Percentiles rank a stretch among this genome's conserved stretches.
phyloP scores from a whole-genome alignment of 1,140 invertebrate genomes.

The Drosophila nikananu region DNA sequence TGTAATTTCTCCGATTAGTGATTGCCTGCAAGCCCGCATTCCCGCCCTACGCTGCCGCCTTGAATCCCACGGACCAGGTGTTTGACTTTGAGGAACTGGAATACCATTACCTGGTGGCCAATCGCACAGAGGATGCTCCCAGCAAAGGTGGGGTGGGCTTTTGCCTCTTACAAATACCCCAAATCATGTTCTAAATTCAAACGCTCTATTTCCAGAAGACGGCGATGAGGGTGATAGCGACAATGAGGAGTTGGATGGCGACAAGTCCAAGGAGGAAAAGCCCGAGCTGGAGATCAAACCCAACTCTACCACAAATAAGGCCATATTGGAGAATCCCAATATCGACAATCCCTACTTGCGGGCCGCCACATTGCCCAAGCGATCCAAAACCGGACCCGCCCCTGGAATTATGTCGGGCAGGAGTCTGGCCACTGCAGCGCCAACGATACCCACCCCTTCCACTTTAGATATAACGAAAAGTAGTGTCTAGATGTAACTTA shows the following conservation, averaged over 20 bases:
- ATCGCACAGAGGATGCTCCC: slow-evolving; percentile 70
- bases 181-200: slow-evolving; percentile 20
- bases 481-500: slow-evolving; percentile 22
- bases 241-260: slow-evolving; percentile 77
- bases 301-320: slow-evolving; percentile 69
- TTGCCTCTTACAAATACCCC: not conserved
- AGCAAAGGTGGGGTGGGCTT: slow-evolving; percentile 84
- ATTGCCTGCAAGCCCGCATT: slow-evolving; percentile 93
- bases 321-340: slow-evolving; percentile 85
- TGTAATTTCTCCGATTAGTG: slow-evolving; percentile 86
- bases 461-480: slow-evolving; percentile 28
- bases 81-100: slow-evolving; percentile 96
- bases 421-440: not conserved
- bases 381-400: slow-evolving; percentile 54
- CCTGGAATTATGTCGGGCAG: slow-evolving; percentile 14
- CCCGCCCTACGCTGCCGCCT: slow-evolving; percentile 93
- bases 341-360: slow-evolving; percentile 96
- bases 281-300: slow-evolving; percentile 82
- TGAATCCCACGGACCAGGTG: slow-evolving; percentile 97
- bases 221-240: slow-evolving; percentile 74
- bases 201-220: slow-evolving; percentile 71
- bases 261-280: slow-evolving; percentile 86
- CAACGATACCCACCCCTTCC: slow-evolving; percentile 25
- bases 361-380: slow-evolving; percentile 91
- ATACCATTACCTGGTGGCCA: slow-evolving; percentile 89